Conservation (phyloP, 2,888 invertebrate species). For the Diachrysia chrysitis region DNA sequence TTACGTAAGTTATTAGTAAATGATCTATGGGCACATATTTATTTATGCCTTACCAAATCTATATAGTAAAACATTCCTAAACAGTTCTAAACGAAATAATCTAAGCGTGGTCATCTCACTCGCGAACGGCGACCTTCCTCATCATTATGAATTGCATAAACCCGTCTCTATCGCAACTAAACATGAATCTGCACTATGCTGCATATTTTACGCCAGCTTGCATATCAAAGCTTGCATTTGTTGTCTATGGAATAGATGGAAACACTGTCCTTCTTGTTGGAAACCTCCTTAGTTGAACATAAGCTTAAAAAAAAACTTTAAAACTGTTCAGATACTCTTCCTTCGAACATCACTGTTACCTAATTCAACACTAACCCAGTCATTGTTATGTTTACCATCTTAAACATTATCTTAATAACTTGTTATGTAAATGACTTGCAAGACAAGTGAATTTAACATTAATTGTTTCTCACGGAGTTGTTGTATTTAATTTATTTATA, state of each 20-base stretch:
- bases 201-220: slow-evolving; percentile 3
- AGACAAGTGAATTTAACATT: slow-evolving; percentile 42
- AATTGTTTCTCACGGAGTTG: slow-evolving; percentile 57
- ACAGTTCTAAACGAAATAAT: background rate
- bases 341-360: slow-evolving; percentile 16
- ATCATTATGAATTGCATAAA: slow-evolving; percentile 9
- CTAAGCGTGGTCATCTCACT: background rate
- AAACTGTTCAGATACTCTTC: too few species aligned
- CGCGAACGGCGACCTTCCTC: background rate
- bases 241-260: slow-evolving; percentile 1
- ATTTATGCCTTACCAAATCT: background rate
- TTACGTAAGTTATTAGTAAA: too few species aligned
- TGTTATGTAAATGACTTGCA: slow-evolving; percentile 53
- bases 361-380: slow-evolving; percentile 42
- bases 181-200: slow-evolving; percentile 11
- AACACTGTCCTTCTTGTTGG: slow-evolving; percentile 2
- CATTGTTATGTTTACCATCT: slow-evolving; percentile 40
- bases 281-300: too few species aligned
- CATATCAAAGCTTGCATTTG: slow-evolving; percentile 4
- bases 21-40: background rate
- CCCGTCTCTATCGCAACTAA: slow-evolving; percentile 11
- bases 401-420: slow-evolving; percentile 39
- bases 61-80: background rate
- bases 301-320: background rate
- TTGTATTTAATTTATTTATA: slow-evolving; percentile 42